A percentile compares a stretch with the other conserved stretches of the same genome.
Conservation (phyloP, 2,113 vertebrate species). For the Vanacampus margaritifer region DNA sequence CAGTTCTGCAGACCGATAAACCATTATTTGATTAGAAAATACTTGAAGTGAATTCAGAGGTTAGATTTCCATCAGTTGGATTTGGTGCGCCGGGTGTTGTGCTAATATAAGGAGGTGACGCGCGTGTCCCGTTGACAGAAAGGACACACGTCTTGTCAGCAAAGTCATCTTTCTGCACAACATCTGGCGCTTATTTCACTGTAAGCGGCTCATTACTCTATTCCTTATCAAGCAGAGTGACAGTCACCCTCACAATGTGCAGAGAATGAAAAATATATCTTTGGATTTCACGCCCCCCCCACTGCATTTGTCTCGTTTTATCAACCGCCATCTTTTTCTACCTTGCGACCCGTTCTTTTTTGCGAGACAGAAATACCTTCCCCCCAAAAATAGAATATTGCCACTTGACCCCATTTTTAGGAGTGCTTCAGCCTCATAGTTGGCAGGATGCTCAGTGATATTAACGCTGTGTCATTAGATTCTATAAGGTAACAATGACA, state of each 20-base stretch:
- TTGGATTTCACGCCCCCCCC: not conserved
- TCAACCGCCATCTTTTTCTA: constrained; percentile 13
- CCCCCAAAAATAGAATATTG: constrained; percentile 23
- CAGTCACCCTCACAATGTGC: constrained; percentile 42
- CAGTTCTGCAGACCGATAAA: constrained; percentile 4
- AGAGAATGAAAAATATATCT: constrained; percentile 52
- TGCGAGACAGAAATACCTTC: constrained; percentile 21
- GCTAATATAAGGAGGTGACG: constrained; percentile 24
- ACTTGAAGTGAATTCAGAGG: constrained; percentile 60
- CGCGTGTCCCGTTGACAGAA: constrained; percentile 53
- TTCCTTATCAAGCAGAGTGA: constrained; percentile 53
- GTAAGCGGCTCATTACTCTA: constrained; percentile 67
- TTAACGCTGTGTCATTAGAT: constrained; percentile 58
- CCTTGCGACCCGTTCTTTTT: constrained; percentile 17
- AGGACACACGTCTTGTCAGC: constrained; percentile 68
- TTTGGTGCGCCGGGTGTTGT: constrained; percentile 37
- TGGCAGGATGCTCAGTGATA: constrained; percentile 48
- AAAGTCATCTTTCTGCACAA: constrained; percentile 68
- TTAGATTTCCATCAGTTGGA: constrained; percentile 60
- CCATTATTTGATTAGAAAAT: constrained; percentile 35
- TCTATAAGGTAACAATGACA: constrained; percentile 51
- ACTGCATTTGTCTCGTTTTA: constrained; percentile 37
- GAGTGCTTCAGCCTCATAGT: constrained; percentile 15
- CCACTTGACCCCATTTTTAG: constrained; percentile 37
- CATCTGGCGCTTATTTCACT: constrained; percentile 55